phyloP scores from a whole-genome alignment of 2,888 invertebrate genomes.

The Stenodera caucasica region DNA sequence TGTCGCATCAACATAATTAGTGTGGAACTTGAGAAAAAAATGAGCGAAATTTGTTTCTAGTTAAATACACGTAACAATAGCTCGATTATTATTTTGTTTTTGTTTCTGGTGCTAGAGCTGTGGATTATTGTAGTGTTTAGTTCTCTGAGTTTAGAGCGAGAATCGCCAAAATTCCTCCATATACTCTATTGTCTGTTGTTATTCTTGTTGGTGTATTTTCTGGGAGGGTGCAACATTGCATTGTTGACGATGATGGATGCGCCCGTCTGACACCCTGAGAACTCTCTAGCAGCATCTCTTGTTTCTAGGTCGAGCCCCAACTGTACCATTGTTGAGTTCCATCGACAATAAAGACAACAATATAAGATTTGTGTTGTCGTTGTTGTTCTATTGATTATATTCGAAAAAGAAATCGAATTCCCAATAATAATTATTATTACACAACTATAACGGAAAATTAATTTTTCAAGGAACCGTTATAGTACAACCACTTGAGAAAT shows the following conservation, averaged over 20 bases:
- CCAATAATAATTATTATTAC: no score
- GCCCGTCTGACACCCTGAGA: constrained; percentile 45
- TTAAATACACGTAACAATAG: no score
- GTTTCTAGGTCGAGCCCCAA: constrained; percentile 37
- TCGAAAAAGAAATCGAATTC: no score
- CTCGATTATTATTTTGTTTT: neutral
- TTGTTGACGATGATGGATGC: constrained; percentile 47
- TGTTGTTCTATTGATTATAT: no score
- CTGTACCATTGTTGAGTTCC: constrained; percentile 24
- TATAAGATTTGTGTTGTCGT: neutral
- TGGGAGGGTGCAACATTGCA: constrained; percentile 40
- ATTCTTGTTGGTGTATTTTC: neutral
- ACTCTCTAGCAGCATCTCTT: constrained; percentile 38
- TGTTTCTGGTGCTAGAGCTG: neutral
- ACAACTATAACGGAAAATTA: neutral
- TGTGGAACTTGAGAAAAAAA: no score
- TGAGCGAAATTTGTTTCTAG: no score
- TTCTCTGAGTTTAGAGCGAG: neutral
- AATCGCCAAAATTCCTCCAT: constrained; percentile 30
- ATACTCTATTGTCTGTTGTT: constrained; percentile 21
- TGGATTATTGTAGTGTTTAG: neutral
- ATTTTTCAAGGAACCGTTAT: neutral
- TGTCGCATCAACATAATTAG: no score
- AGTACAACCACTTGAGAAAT: constrained; percentile 25
- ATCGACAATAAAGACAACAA: no score